phyloP scores from a whole-genome alignment of 2,797 vertebrate species.

The Malacoctenus gilli region DNA sequence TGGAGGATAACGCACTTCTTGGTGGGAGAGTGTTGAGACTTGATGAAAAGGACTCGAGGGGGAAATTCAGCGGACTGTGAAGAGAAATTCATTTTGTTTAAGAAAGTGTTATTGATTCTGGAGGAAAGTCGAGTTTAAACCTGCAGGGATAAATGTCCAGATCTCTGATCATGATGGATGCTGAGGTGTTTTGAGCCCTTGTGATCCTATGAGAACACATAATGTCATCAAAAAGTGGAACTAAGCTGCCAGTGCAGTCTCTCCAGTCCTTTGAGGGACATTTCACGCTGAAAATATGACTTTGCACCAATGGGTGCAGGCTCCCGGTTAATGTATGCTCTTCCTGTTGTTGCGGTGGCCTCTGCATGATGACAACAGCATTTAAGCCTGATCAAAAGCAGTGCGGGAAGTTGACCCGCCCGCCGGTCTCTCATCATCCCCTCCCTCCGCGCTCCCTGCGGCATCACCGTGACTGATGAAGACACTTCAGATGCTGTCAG shows the following conservation, averaged over 20 bases:
- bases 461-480: slow-evolving; percentile 51
- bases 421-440: slow-evolving; percentile 25
- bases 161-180: slow-evolving; percentile 46
- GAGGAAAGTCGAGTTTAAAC: slow-evolving; percentile 49
- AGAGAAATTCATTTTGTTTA: slow-evolving; percentile 61
- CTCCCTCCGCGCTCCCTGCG: slow-evolving; percentile 22
- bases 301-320: background rate
- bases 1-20: slow-evolving; percentile 28
- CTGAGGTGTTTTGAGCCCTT: slow-evolving; percentile 1
- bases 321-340: background rate
- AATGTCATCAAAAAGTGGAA: slow-evolving; percentile 30
- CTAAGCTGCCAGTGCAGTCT: slow-evolving; percentile 1
- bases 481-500: slow-evolving; percentile 49
- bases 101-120: slow-evolving; percentile 72
- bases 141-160: slow-evolving; percentile 43
- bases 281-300: background rate
- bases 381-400: slow-evolving; percentile 58
- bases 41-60: slow-evolving; percentile 25
- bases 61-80: slow-evolving; percentile 46
- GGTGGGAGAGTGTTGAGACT: slow-evolving; percentile 16
- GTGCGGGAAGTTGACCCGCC: slow-evolving; percentile 29
- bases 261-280: slow-evolving; percentile 1
- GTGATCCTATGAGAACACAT: slow-evolving; percentile 45
- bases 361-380: slow-evolving; percentile 28
- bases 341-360: background rate